Percentiles rank a stretch among this genome's conserved stretches.
These are phyloP conservation scores for Sinohyriopsis cumingii DNA, from an alignment of 2,888 invertebrate species.

Conservation along the genomic window DNA sequence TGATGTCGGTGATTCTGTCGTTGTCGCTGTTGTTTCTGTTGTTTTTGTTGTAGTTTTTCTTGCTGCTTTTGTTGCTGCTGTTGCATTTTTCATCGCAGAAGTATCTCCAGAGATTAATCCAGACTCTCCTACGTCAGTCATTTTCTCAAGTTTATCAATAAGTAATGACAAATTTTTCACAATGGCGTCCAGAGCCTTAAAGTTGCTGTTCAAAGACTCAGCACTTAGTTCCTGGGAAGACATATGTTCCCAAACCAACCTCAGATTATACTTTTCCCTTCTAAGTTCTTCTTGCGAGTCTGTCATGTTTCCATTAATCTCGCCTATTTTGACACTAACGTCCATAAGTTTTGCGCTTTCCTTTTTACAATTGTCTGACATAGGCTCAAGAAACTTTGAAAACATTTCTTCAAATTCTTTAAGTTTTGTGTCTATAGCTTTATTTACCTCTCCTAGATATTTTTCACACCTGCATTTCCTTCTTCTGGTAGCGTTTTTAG, in stretches of 20 bases:
- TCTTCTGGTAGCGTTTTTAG: neutral
- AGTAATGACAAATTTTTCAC: constrained; percentile 39
- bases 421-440: constrained; percentile 28
- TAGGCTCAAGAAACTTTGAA: constrained; percentile 5
- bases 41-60: no score
- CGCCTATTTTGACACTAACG: constrained; percentile 21
- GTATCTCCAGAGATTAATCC: no score
- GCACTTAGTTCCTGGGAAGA: constrained; percentile 33
- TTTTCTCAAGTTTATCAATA: constrained; percentile 35
- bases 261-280: constrained; percentile 36
- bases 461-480: constrained; percentile 28
- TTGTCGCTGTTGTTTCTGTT: no score
- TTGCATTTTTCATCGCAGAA: no score
- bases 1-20: no score
- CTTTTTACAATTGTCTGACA: constrained; percentile 6
- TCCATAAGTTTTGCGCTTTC: constrained; percentile 16
- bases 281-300: constrained; percentile 34
- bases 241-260: constrained; percentile 33
- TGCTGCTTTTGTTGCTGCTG: no score
- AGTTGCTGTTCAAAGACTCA: constrained; percentile 36
- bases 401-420: constrained; percentile 28
- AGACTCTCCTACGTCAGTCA: neutral
- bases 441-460: constrained; percentile 31
- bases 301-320: constrained; percentile 28
- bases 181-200: constrained; percentile 36